Percentiles rank a stretch among this genome's conserved stretches.
phyloP scores from a whole-genome alignment of 2,888 invertebrate species.

The Nemurella pictetii region DNA sequence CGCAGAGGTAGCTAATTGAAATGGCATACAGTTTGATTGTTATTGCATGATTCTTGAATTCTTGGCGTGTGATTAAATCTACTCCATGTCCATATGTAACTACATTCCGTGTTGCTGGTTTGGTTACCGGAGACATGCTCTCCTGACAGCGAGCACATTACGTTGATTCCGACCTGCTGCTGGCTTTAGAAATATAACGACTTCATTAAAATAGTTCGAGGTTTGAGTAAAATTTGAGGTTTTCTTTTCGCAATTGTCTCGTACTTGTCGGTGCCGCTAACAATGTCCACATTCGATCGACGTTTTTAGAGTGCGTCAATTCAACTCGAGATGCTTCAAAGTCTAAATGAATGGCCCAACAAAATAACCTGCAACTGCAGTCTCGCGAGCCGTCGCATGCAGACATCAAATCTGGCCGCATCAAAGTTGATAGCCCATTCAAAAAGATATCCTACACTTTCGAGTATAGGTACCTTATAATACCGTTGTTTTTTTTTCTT shows the following conservation, averaged over 20 bases:
- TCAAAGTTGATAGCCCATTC: neutral
- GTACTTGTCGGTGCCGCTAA: neutral
- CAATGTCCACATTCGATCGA: neutral
- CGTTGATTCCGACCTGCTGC: neutral
- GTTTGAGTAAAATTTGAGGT: neutral
- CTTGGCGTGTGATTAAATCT: too few species aligned
- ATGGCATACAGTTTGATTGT: neutral
- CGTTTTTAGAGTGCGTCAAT: neutral
- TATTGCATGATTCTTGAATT: neutral
- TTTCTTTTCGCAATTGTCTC: neutral
- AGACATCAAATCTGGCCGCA: neutral
- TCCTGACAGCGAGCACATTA: neutral
- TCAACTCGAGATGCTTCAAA: neutral
- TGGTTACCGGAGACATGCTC: neutral
- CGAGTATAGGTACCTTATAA: neutral
- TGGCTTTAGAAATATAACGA: neutral
- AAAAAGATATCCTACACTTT: neutral
- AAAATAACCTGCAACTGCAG: neutral
- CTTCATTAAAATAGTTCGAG: neutral
- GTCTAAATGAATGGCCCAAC: too few species aligned
- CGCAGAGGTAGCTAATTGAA: neutral
- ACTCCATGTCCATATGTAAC: neutral
- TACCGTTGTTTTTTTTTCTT: neutral
- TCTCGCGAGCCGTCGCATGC: neutral
- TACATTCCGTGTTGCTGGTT: neutral